Evolutionary conservation across 2,113 vertebrate species (phyloP), one percentile per base, ranked within the genome.

Genomic region (Siniperca chuatsi): DNA sequence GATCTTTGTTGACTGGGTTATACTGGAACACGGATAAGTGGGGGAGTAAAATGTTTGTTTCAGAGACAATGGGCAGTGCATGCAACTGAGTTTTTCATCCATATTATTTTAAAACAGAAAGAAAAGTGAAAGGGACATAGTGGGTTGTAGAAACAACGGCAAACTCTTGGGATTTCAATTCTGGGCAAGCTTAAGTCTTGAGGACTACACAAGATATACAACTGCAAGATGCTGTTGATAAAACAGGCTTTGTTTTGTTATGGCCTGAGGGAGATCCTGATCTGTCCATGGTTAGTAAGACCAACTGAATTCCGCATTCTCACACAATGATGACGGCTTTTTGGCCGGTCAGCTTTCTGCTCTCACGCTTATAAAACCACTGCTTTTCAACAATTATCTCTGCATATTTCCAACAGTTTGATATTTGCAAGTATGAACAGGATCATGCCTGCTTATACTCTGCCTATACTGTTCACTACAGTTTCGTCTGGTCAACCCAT

Each of bases 211-310:
- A 65, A 55, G 20, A 79, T 55, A 71, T 37, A 67, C 54, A 82
- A 76, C 20, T 52, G 25, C 55, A 79, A 79, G 61, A 87, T 66
- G 73, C 42, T 70, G 61, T 37, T 66, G 74, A 87, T 58, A 78
- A 90, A 86, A 81, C 52, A 62, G 52, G 23, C 48, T 67, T 81
- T 81, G 82, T 62, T 79, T 75, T 75, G 73, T 65, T 75, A 29
- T 75, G 52, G 78, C 71, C 79, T 66, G 58, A 75, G 67, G 37
- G 42, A 70, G 54, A 85, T 72, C 44, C 33, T 55, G 48, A 75
- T 81, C 66, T 58, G 68, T 79, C 64, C 29, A 40, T 10, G 7
- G 21, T 80, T 57, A 44, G 21, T 35, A 44, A 67, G 6, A 40
- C 66, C n/a, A 42, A 61, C 10, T 71, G 20, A 81, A 72, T 29